Evolutionary conservation across 2,797 vertebrate species (phyloP), one percentile per base, ranked within the genome.

Genomic region (Sebastes nivosus): DNA sequence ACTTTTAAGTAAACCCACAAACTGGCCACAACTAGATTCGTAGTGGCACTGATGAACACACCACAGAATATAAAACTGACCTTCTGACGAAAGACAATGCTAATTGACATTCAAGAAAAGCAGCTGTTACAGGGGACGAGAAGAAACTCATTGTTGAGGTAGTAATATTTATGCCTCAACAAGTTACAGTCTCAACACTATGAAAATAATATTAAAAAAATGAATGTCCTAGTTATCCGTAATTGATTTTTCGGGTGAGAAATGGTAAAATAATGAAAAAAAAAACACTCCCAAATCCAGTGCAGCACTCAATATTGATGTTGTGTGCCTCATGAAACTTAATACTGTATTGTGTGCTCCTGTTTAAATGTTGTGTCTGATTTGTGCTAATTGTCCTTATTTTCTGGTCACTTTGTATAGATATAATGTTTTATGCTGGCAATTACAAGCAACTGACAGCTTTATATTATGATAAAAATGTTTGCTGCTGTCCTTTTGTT

Each of bases 311-410:
- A 5, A 13, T 38, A 42, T 42, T 14, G 13, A 42, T 6, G 2
- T 42, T 14, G 38, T 42, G 36, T 38, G 36, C 36, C 36, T 12
- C 36, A 38, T 38, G 11, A 38, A 38, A 38, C 36, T 5, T 14
- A 13, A 38, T 38, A 0, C 36, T 5, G 1, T 14, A 1, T 38
- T 14, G 36, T 38, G 12, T 38, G 36, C 0, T 38, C 36, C 0
- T 38, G 36, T 13, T 38, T 12, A 38, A 38, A 38, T 38, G 12
- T 38, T 13, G 12, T 38, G 36, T 38, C 36, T 38, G 36, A 38
- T 38, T 38, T 0, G 36, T 38, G 36, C 36, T 38, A 38, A 38
- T 59, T 59, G 14, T 59, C 8, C 25, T 8, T 0, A 20, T 59
- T 29, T 18, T 18, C 58, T 29, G 27, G 58, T 59, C 58, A 18